Percentiles rank a stretch among this genome's conserved stretches.
Evolutionary conservation across 2,113 vertebrate species (phyloP).

Genomic region (Heterochromis multidens): DNA sequence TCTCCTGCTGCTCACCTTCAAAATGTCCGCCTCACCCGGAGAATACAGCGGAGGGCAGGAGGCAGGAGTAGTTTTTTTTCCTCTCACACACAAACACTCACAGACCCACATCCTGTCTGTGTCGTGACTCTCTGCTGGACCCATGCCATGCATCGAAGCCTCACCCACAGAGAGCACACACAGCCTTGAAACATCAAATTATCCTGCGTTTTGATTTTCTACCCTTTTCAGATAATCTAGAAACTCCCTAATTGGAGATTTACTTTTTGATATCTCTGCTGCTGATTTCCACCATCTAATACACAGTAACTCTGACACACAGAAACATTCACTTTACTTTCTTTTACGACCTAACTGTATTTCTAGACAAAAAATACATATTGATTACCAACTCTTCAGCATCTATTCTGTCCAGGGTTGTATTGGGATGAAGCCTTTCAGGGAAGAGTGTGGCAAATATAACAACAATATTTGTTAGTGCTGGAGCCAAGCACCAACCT

Average conservation of each 20-base stretch:
- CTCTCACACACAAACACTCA: background rate
- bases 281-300: accelerated
- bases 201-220: background rate
- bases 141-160: background rate
- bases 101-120: background rate
- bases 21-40: slow-evolving; percentile 28
- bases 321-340: background rate
- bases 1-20: slow-evolving; percentile 44
- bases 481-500: background rate
- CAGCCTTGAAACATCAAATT: background rate
- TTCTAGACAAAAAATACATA: accelerated
- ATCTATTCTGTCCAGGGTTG: background rate
- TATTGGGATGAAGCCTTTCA: background rate
- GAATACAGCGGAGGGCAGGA: background rate
- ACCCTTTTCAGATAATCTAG: background rate
- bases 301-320: background rate
- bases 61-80: background rate
- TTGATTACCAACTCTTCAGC: background rate
- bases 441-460: background rate
- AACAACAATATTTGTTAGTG: background rate
- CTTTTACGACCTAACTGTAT: background rate
- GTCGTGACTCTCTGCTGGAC: slow-evolving; percentile 36
- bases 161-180: background rate
- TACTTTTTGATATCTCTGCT: background rate
- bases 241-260: accelerated